Base-by-base conservation (phyloP, 2,888 invertebrate genomes). In the Caenorhabditis sinica region DNA sequence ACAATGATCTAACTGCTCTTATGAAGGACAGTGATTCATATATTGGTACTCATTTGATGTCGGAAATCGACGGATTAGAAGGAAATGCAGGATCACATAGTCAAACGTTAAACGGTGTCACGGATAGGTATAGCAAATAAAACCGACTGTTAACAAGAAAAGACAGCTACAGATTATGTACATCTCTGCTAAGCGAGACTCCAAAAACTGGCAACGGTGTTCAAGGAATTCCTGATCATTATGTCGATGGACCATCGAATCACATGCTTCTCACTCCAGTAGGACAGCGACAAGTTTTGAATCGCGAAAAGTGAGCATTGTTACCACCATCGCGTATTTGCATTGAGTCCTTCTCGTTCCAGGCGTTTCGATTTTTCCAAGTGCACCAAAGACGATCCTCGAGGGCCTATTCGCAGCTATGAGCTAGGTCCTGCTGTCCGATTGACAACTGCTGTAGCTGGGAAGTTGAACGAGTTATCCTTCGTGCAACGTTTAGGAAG, bases 231-330 rank as follows among this genome's bases (percentile, higher is more conserved):
- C 88, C 88, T 30, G 88, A 88, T 51, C 85, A 87, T 66, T 80
- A 60, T 15, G 69, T 81, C n/a, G 88, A 88, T 58, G 71, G 20
- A 9, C 53, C 25, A 5, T 82, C 86, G 6, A 87, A 87, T 71
- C 73, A 83, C 28, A 83, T 87, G 84, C 60, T 82, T 33, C 71
- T 87, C 23, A 86, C 88, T 13, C 80, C 86, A 15, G 30, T 43
- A 1, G 88, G 88, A 36, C 63, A 85, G 51, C 58, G 71, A 65
- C 88, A 88, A 77, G 85, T 88, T 13, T 40, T 87, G 43, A 81
- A 65, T 33, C 51, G 84, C 6, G 86, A 88, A 40, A 79, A 76
- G 83, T 80, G 1, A 23, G 51, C 0, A 40, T 40, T 30, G 23
- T 43, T 15, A 25, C 17, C 20, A 20, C 5, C 43, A 11, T 36